Evolutionary conservation across 2,113 vertebrate genomes (phyloP), one percentile per base, ranked within the genome.

Genomic region (Microtus richardsoni): DNA sequence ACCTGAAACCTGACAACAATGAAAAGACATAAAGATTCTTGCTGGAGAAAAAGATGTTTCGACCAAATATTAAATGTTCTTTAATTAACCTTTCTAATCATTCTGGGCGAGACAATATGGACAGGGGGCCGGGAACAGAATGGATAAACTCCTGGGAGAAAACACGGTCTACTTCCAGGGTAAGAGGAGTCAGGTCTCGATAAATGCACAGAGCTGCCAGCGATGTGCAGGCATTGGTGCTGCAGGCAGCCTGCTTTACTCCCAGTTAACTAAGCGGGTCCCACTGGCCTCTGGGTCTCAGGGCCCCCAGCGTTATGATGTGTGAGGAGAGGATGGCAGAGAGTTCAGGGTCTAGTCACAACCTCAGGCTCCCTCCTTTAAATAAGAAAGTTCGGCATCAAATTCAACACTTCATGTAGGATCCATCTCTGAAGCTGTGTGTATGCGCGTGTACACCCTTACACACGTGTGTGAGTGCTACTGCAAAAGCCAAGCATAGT

Each of bases 261-360:
- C 64, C 60, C 62, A 94, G 54, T 92, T 93, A 93, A 89, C 33
- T 79, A 96, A 90, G 64, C 84, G 88, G 96, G 75, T 80, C 90
- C 86, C 28, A 52, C 3, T 49, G 58, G 52, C 58, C 62, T 86
- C n/a, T 90, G 79, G 83, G 73, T 89, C 30, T 62, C 11, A 78
- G 19, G 16, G 70, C 54, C 78, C 66, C 44, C 0, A 8, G 30
- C 70, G 52, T 44, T 73, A 52, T 71, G 79, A 80, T 22, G 74
- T 49, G 74, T 41, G n/a, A 94, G 19, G 8, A 68, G 24, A 5
- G 22, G 60, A 6, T 7, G 39, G 24, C 39, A 71, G 0, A 41
- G 62, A 5, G 39, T 16, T 90, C 22, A 28, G 10, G 0, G 28
- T 80, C 52, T 49, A 44, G 4, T 33, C 68, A 79, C 9, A 17